phyloP scores from a whole-genome alignment of 2,113 vertebrate genomes.

The Zapornia atra region DNA sequence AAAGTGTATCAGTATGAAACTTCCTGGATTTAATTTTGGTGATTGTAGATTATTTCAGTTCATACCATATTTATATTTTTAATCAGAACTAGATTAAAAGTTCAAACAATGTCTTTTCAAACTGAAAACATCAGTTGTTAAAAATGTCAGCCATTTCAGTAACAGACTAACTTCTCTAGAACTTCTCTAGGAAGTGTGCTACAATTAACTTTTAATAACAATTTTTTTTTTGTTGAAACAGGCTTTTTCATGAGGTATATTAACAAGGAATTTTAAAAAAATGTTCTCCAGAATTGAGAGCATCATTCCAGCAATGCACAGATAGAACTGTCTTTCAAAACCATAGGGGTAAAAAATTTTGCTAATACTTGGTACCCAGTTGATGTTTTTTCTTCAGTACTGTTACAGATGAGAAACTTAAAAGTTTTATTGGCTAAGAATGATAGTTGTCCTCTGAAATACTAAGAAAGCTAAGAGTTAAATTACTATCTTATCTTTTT shows the following conservation, averaged over 20 bases:
- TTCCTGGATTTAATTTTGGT: not conserved
- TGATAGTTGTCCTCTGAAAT: accelerated
- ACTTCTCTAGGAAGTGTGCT: not conserved
- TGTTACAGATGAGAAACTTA: accelerated
- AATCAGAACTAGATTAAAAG: not conserved
- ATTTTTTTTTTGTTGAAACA: not conserved
- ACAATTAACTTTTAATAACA: not conserved
- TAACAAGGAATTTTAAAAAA: not conserved
- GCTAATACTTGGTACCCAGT: accelerated
- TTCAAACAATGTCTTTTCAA: not conserved
- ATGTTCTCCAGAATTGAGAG: not conserved
- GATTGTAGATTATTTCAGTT: not conserved
- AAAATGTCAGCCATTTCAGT: accelerated
- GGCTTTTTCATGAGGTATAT: not conserved
- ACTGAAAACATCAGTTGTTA: not conserved
- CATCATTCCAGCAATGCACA: not conserved
- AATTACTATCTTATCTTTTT: not conserved
- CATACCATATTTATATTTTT: not conserved
- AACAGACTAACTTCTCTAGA: not conserved
- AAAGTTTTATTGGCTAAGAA: too few relatives aligned
- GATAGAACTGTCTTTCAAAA: not conserved
- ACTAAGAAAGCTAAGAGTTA: not conserved
- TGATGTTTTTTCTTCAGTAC: not conserved
- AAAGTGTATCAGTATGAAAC: not conserved
- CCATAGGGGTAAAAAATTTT: accelerated